Conservation (phyloP, 2,888 invertebrate species). For the Athrips mouffetella region DNA sequence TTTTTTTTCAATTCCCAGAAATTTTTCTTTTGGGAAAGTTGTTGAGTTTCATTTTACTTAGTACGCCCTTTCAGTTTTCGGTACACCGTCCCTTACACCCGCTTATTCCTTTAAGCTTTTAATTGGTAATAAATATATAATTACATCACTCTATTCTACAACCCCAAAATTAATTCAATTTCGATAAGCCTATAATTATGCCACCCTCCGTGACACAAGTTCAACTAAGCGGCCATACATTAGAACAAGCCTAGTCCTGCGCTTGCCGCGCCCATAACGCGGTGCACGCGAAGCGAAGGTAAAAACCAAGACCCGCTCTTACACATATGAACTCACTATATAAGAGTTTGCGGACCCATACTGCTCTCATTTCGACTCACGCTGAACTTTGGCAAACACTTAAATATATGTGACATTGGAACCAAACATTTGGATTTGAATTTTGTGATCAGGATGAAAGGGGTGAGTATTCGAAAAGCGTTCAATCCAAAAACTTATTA, state of each 20-base stretch:
- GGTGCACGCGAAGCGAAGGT: slow-evolving; percentile 56
- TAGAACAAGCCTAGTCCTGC: slow-evolving; percentile 21
- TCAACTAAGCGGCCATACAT: slow-evolving; percentile 11
- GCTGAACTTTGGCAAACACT: slow-evolving; percentile 67
- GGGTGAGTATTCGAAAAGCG: slow-evolving; percentile 58
- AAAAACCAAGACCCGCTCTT: slow-evolving; percentile 74
- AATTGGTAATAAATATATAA: too few relatives aligned
- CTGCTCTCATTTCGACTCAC: slow-evolving; percentile 76
- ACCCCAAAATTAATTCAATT: background rate
- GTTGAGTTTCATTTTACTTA: too few relatives aligned
- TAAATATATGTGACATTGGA: slow-evolving; percentile 18
- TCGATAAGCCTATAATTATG: slow-evolving; percentile 9
- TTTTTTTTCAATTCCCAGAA: too few relatives aligned
- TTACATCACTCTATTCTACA: too few relatives aligned
- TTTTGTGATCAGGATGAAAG: slow-evolving; percentile 43
- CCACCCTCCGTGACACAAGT: slow-evolving; percentile 6
- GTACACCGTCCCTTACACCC: too few relatives aligned
- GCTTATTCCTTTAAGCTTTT: too few relatives aligned
- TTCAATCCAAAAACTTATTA: too few relatives aligned
- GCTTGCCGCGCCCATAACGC: slow-evolving; percentile 62
- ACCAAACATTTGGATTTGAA: background rate
- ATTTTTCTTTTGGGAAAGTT: too few relatives aligned
- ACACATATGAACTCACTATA: slow-evolving; percentile 76
- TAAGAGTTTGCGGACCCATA: slow-evolving; percentile 68
- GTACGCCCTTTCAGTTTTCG: too few relatives aligned